These are phyloP conservation scores for Hyphantria cunea DNA, from an alignment of 1,140 invertebrate species.

Conservation along the genomic window DNA sequence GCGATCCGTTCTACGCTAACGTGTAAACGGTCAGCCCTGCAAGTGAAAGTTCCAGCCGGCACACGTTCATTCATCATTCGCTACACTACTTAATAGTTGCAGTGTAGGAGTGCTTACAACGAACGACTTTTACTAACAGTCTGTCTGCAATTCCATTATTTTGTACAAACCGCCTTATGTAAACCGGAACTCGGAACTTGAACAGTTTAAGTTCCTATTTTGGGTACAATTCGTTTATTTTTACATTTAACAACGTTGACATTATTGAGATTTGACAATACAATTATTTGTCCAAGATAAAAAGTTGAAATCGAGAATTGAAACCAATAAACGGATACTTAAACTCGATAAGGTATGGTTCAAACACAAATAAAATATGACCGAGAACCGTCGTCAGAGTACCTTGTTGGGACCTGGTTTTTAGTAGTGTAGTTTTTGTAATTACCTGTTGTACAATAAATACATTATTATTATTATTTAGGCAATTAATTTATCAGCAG, in stretches of 20 bases:
- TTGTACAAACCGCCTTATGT: constrained; percentile 5
- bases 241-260: neutral
- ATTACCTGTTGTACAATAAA: too few relatives aligned
- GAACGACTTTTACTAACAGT: constrained; percentile 34
- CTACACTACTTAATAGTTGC: constrained; percentile 2
- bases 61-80: constrained; percentile 30
- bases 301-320: too few relatives aligned
- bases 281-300: neutral
- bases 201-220: neutral
- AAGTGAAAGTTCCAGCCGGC: constrained; percentile 41
- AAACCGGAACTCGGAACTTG: constrained; percentile 12
- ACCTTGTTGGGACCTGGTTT: too few relatives aligned
- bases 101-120: constrained; percentile 21
- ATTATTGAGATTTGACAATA: too few relatives aligned
- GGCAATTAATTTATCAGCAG: too few relatives aligned
- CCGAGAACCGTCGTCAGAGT: too few relatives aligned
- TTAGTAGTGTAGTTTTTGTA: too few relatives aligned
- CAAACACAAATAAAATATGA: too few relatives aligned
- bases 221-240: neutral
- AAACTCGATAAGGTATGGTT: too few relatives aligned
- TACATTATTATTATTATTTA: too few relatives aligned
- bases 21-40: constrained; percentile 11
- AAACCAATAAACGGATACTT: too few relatives aligned
- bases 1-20: neutral
- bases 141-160: constrained; percentile 26